Conservation (phyloP, 2,888 invertebrate genomes). For the Polymixis lichenea region DNA sequence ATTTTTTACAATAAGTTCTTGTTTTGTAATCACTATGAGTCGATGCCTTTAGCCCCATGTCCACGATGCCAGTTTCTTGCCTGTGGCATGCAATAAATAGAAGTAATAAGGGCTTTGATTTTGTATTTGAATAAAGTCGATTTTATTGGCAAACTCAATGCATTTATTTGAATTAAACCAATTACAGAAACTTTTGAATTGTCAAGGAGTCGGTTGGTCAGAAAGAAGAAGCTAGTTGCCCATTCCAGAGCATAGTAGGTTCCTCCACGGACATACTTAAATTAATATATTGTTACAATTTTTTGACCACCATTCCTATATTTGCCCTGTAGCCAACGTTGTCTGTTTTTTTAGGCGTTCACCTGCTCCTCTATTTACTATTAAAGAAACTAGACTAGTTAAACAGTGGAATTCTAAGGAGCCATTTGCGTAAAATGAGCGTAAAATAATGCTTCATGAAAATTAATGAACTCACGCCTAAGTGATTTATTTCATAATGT, state of each 20-base stretch:
- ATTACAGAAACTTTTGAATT: no score
- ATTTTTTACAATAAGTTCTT: neutral
- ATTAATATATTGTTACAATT: no score
- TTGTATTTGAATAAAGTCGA: no score
- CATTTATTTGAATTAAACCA: no score
- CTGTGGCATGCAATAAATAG: no score
- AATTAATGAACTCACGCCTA: slow-evolving; percentile 58
- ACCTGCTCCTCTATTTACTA: neutral
- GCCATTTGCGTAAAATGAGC: slow-evolving; percentile 48
- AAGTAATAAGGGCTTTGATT: no score
- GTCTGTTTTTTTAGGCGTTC: neutral
- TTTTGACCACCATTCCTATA: neutral
- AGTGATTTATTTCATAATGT: slow-evolving; percentile 61
- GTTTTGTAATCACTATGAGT: neutral
- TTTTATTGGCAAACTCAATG: no score
- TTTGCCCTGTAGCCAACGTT: neutral
- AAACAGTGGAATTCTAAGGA: slow-evolving; percentile 18
- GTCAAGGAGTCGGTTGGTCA: no score
- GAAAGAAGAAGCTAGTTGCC: no score
- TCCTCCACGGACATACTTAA: no score
- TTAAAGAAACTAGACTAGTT: slow-evolving; percentile 20
- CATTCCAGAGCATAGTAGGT: no score
- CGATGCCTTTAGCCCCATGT: neutral
- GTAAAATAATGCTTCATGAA: slow-evolving; percentile 53
- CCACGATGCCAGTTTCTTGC: neutral